Percentiles rank a stretch among this genome's conserved stretches.
Conservation (phyloP, 2,113 vertebrate species). For the Python bivittatus region DNA sequence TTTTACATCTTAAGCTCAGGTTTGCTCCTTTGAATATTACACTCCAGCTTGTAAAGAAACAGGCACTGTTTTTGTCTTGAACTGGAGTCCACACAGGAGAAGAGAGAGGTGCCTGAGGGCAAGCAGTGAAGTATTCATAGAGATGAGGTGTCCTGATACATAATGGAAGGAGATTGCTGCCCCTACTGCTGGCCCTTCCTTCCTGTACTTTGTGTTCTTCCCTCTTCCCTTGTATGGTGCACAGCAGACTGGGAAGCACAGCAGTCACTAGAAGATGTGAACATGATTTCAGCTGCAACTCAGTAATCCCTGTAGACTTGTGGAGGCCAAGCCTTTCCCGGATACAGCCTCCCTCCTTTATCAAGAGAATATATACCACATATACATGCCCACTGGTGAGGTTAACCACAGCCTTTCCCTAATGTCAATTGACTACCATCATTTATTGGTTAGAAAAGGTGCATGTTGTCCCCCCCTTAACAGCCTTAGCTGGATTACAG, state of each 20-base stretch:
- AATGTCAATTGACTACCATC: neutral
- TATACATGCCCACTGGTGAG: neutral
- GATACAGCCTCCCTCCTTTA: neutral
- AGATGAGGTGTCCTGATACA: neutral
- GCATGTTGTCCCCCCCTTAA: no score
- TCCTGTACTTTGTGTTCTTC: neutral
- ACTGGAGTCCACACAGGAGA: neutral
- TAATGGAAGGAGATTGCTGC: neutral
- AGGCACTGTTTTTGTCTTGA: neutral
- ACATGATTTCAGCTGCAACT: neutral
- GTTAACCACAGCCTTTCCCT: neutral
- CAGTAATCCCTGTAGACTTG: neutral
- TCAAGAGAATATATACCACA: neutral
- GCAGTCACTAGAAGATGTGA: no score
- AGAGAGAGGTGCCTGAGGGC: neutral
- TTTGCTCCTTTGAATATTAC: neutral
- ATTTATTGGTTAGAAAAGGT: neutral
- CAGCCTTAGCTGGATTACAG: neutral
- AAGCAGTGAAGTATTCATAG: neutral
- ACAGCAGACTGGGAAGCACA: no score
- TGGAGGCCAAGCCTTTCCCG: neutral
- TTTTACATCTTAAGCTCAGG: neutral
- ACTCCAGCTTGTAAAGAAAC: neutral
- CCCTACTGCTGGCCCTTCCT: neutral
- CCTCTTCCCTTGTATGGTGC: no score